A percentile compares a stretch with the other conserved stretches of the same genome.
phyloP scores from a whole-genome alignment of 2,113 vertebrate species.

The Mola mola region DNA sequence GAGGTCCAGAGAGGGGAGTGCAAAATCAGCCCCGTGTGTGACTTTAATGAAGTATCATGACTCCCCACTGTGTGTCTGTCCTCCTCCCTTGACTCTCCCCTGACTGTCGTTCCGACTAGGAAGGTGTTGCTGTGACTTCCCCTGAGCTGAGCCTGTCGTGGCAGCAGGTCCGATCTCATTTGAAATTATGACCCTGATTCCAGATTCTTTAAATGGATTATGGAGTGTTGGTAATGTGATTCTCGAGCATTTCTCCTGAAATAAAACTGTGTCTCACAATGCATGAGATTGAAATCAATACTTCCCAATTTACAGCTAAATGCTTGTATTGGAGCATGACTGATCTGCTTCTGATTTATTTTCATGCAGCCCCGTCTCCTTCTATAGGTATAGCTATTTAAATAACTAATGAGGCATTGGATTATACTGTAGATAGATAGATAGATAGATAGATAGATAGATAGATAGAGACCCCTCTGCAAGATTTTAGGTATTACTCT shows the following conservation, averaged over 20 bases:
- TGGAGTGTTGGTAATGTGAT: slow-evolving; percentile 52
- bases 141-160: slow-evolving; percentile 30
- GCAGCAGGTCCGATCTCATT: slow-evolving; percentile 61
- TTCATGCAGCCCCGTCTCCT: not conserved
- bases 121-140: slow-evolving; percentile 47
- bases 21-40: slow-evolving; percentile 55
- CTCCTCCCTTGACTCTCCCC: slow-evolving; percentile 12
- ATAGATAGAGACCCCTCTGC: no score
- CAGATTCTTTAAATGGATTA: slow-evolving; percentile 68
- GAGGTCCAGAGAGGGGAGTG: not conserved
- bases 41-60: slow-evolving; percentile 67
- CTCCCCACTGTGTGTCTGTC: slow-evolving; percentile 40
- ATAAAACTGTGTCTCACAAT: slow-evolving; percentile 59
- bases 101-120: slow-evolving; percentile 26
- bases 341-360: slow-evolving; percentile 10
- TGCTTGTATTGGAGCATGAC: slow-evolving; percentile 23
- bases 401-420: no score
- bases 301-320: slow-evolving; percentile 34
- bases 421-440: no score
- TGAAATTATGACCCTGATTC: slow-evolving; percentile 59
- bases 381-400: not conserved
- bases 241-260: slow-evolving; percentile 55
- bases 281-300: slow-evolving; percentile 60
- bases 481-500: no score
- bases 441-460: no score